Percentiles rank a stretch among this genome's conserved stretches.
Conservation (phyloP, 2,888 invertebrate genomes). For the Cheilosia vernalis region DNA sequence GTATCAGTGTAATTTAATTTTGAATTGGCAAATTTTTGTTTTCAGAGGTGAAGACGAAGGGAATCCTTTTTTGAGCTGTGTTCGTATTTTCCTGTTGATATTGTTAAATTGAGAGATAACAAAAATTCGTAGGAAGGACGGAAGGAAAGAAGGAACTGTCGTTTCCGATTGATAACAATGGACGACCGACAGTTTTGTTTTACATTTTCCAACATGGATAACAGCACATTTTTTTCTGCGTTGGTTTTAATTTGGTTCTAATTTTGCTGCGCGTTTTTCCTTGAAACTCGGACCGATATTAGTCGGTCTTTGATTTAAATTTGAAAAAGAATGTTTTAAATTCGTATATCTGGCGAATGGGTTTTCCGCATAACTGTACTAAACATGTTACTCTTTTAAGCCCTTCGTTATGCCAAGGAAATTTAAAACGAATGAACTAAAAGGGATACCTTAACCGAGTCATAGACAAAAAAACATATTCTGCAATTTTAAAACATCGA, state of each 20-base stretch:
- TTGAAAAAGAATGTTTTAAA: too few species aligned
- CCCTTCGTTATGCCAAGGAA: too few species aligned
- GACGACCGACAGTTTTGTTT: slow-evolving; percentile 51
- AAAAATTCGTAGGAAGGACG: slow-evolving; percentile 56
- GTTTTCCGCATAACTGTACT: too few species aligned
- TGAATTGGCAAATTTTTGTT: slow-evolving; percentile 70
- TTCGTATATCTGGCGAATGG: too few species aligned
- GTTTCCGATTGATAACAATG: slow-evolving; percentile 70
- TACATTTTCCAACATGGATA: slow-evolving; percentile 34
- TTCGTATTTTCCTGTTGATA: slow-evolving; percentile 6
- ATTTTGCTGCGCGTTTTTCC: slow-evolving; percentile 32
- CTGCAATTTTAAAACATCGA: too few species aligned
- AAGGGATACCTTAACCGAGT: too few species aligned
- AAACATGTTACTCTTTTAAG: too few species aligned
- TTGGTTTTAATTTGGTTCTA: slow-evolving; percentile 70
- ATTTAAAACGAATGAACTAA: too few species aligned
- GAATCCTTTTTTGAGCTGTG: slow-evolving; percentile 13
- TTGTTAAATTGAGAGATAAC: slow-evolving; percentile 62
- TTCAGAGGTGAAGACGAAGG: slow-evolving; percentile 17
- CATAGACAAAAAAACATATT: too few species aligned
- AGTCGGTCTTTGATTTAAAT: too few species aligned
- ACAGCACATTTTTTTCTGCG: slow-evolving; percentile 23
- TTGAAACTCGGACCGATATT: neutral
- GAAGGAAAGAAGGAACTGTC: slow-evolving; percentile 58
- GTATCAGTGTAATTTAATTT: slow-evolving; percentile 73